phyloP scores from a whole-genome alignment of 1,140 invertebrate genomes.

The Agraylea sexmaculata region DNA sequence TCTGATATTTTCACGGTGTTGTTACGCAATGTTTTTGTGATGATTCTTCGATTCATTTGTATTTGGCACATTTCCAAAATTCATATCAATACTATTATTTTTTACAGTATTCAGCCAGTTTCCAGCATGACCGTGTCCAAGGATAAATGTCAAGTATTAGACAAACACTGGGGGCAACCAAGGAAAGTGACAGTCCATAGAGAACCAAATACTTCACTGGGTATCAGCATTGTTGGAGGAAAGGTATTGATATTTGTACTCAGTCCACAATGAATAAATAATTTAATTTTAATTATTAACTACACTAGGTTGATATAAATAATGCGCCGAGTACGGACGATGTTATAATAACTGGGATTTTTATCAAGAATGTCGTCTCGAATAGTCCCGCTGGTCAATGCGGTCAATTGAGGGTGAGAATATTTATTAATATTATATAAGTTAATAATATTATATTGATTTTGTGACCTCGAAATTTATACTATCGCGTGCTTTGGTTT shows the following conservation, averaged over 20 bases:
- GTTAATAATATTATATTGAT: too few relatives aligned
- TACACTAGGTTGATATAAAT: constrained; percentile 33
- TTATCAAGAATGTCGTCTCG: constrained; percentile 93
- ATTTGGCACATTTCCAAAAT: too few relatives aligned
- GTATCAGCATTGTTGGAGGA: constrained; percentile 95
- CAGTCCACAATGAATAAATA: constrained; percentile 3
- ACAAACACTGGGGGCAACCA: constrained; percentile 82
- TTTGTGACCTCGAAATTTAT: too few relatives aligned
- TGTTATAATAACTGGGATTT: constrained; percentile 77
- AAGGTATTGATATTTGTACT: constrained; percentile 49
- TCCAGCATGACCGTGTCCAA: constrained; percentile 19
- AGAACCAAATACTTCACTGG: constrained; percentile 61
- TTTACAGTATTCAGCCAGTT: constrained; percentile 4
- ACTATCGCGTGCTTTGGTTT: too few relatives aligned
- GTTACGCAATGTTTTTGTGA: not conserved
- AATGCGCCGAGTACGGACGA: constrained; percentile 29
- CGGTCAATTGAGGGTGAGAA: constrained; percentile 69
- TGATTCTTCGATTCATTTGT: too few relatives aligned
- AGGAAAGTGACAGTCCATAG: constrained; percentile 61
- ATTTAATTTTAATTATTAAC: not conserved
- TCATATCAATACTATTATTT: too few relatives aligned
- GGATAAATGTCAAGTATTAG: constrained; percentile 26
- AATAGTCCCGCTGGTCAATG: constrained; percentile 89
- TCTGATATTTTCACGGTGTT: not conserved
- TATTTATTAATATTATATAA: not conserved